Percentiles rank a stretch among this genome's conserved stretches.
Conservation (phyloP, 2,113 vertebrate species). For the Pogona vitticeps region DNA sequence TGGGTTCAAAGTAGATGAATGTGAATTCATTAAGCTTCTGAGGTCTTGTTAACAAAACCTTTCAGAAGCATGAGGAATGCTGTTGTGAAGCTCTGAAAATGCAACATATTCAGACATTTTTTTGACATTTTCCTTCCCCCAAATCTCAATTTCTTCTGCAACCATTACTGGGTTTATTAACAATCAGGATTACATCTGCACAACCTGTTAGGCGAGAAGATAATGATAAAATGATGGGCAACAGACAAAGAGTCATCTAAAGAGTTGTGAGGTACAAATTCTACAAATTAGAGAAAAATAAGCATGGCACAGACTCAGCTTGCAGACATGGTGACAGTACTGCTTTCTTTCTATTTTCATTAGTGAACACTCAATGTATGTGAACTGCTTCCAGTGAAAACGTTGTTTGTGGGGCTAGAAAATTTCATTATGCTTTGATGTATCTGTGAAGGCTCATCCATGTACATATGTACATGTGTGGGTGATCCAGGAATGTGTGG, state of each 20-base stretch:
- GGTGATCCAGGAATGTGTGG: not conserved
- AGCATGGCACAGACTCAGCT: not conserved
- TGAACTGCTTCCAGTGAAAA: not conserved
- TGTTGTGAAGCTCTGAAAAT: not conserved
- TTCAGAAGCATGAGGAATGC: not conserved
- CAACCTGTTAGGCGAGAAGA: not conserved
- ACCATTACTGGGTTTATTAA: not conserved
- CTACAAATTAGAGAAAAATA: not conserved
- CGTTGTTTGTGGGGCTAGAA: not conserved
- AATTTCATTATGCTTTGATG: not conserved
- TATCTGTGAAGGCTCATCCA: not conserved
- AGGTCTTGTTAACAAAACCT: not conserved
- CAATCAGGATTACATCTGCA: not conserved
- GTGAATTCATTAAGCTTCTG: slow-evolving; percentile 25
- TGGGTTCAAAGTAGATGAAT: slow-evolving; percentile 34
- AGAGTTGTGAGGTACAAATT: not conserved
- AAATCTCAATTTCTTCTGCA: slow-evolving; percentile 5
- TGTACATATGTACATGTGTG: not conserved
- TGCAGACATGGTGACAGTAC: no score
- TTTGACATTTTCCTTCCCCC: not conserved
- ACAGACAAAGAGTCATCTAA: not conserved
- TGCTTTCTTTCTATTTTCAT: not conserved
- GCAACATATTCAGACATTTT: rapidly evolving
- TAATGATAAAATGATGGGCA: not conserved
- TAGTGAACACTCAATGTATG: not conserved